Evolutionary conservation across 2,113 vertebrate genomes (phyloP), one percentile per base, ranked within the genome.

Genomic region (Terrapene triunguis): DNA sequence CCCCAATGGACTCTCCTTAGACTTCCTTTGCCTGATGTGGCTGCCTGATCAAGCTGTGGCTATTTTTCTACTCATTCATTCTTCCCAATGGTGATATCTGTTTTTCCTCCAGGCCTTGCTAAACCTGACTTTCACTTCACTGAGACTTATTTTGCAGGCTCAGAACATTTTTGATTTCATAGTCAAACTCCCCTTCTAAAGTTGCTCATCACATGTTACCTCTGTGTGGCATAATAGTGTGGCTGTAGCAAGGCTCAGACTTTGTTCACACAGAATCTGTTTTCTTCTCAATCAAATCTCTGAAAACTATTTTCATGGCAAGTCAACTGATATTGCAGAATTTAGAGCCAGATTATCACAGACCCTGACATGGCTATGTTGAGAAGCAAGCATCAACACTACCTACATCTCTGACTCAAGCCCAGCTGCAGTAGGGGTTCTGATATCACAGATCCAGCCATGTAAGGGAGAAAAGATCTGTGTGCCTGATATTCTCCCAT

Each of bases 181-280:
- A 93, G 90, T 93, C 53, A 93, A 89, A 88, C 87, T 72, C n/a
- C 35, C n/a, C 9, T 82, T 96, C 54, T 65, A 79, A 93, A 94
- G 88, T 78, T 83, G 6, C 89, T 92, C 42, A 25, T 93, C 53
- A 88, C 78, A 90, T 44, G 84, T 80, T 96, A 69, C 29, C 44
- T 69, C 9, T 81, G 22, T 38, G 80, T 35, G 94, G 76, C 48
- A 94, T 19, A n/a, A 2, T 84, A 82, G 51, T 76, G 76, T 80
- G 51, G 87, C 87, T 96, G 85, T 95, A 94, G 38, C n/a, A 48
- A 87, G 89, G 78, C 51, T 97, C 84, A 90, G 51, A 51, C 90
- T 81, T 25, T 86, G 80, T 84, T 94, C 86, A 93, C 0, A 3
- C 0, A 0, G 76, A 78, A 84, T 83, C 62, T 86, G n/a, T 55